These are phyloP conservation scores for Neogobius melanostomus DNA, from an alignment of 2,113 vertebrate genomes.

Conservation along the genomic window DNA sequence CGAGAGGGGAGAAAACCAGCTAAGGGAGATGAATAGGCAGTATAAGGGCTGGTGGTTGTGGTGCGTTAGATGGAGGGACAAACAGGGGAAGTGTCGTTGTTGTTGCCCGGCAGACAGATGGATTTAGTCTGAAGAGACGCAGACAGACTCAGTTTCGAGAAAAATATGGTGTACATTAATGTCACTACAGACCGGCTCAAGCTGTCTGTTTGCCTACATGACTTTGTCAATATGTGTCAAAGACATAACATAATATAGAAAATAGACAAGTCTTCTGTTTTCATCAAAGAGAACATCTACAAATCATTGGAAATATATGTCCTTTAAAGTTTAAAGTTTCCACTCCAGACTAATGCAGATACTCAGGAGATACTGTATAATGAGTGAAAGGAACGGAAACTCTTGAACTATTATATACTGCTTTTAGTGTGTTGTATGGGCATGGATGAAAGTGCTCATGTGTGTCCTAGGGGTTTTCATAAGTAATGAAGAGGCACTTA, in stretches of 20 bases:
- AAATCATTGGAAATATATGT: too few relatives aligned
- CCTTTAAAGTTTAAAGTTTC: too few relatives aligned
- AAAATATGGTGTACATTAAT: slow-evolving; percentile 52
- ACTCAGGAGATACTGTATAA: slow-evolving; percentile 18
- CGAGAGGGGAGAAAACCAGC: background rate
- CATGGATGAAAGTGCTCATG: slow-evolving; percentile 25
- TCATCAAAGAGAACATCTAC: too few relatives aligned
- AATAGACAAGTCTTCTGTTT: too few relatives aligned
- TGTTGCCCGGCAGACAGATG: slow-evolving; percentile 51
- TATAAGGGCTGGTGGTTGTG: slow-evolving; percentile 35
- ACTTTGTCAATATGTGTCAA: slow-evolving; percentile 18
- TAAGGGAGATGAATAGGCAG: slow-evolving; percentile 61
- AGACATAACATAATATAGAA: background rate
- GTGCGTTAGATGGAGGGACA: slow-evolving; percentile 58
- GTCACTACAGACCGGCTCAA: slow-evolving; percentile 37
- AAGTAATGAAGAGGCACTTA: slow-evolving; percentile 68
- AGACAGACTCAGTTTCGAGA: slow-evolving; percentile 40
- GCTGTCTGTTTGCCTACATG: slow-evolving; percentile 16
- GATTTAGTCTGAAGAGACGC: slow-evolving; percentile 50
- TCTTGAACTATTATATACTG: too few relatives aligned
- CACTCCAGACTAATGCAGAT: slow-evolving; percentile 18
- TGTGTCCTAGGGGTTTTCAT: slow-evolving; percentile 59
- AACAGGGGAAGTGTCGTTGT: slow-evolving; percentile 54
- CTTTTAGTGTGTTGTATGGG: background rate
- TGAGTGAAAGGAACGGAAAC: slow-evolving; percentile 30